Conservation (phyloP, 2,113 vertebrate species). For the Numida meleagris region DNA sequence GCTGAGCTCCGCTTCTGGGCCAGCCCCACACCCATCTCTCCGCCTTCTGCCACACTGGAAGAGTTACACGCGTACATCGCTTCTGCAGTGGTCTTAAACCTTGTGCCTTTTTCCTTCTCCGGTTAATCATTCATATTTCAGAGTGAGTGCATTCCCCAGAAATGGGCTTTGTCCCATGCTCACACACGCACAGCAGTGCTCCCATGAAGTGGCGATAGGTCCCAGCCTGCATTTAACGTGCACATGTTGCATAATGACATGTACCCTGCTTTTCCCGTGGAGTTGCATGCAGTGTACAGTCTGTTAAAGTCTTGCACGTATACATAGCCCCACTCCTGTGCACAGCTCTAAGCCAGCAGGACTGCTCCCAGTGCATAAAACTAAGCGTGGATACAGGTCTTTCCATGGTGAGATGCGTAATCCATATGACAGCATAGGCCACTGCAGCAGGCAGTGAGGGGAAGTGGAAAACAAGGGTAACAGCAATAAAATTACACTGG, state of each 20-base stretch:
- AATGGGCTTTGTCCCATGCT: not conserved
- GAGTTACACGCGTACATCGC: not conserved
- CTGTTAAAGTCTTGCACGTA: not conserved
- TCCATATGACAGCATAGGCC: not conserved
- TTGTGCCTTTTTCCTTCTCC: not conserved
- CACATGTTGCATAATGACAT: not conserved
- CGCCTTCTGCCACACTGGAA: not conserved
- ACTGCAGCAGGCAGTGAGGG: not conserved
- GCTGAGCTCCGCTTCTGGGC: not conserved
- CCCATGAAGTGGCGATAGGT: not conserved
- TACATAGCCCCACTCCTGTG: not conserved
- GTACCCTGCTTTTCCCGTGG: accelerated
- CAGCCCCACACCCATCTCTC: accelerated
- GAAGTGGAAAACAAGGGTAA: slow-evolving; percentile 33
- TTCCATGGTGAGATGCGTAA: not conserved
- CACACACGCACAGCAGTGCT: not conserved
- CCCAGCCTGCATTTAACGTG: not conserved
- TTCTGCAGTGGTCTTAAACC: not conserved
- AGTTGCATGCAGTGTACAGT: not conserved
- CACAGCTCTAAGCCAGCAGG: not conserved
- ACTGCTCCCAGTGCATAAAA: not conserved
- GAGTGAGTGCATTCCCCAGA: not conserved
- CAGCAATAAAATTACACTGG: slow-evolving; percentile 16
- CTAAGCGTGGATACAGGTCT: not conserved
- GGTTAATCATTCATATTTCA: not conserved